A percentile compares a stretch with the other conserved stretches of the same genome.
phyloP scores from a whole-genome alignment of 2,888 invertebrate genomes.

The Beris morrisii region DNA sequence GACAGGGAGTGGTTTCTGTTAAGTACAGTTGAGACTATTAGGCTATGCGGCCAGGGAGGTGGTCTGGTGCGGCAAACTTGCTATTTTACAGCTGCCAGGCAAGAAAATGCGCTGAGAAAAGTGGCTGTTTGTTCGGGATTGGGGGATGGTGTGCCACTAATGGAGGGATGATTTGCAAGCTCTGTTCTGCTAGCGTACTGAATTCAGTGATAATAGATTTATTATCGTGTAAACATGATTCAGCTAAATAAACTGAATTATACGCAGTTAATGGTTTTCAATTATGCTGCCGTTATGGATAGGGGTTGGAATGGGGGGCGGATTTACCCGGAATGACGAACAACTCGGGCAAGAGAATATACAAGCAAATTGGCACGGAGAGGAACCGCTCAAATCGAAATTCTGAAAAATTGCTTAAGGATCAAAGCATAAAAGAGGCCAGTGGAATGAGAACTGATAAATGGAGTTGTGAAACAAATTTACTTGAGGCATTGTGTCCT shows the following conservation, averaged over 20 bases:
- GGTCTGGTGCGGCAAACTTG: neutral
- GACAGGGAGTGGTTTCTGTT: slow-evolving; percentile 27
- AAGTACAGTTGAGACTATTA: neutral
- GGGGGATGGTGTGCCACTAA: slow-evolving; percentile 10
- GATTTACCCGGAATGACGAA: no score
- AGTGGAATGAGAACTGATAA: no score
- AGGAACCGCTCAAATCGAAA: no score
- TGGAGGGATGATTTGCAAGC: neutral
- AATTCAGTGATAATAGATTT: slow-evolving; percentile 38
- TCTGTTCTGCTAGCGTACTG: slow-evolving; percentile 1
- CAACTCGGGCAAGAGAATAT: no score
- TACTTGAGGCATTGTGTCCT: no score
- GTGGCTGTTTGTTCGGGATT: slow-evolving; percentile 2
- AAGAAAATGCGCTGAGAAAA: slow-evolving; percentile 23
- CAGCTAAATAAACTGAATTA: slow-evolving; percentile 40
- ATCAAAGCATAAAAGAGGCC: no score
- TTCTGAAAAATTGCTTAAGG: no score
- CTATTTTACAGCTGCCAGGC: slow-evolving; percentile 6
- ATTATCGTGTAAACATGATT: slow-evolving; percentile 41
- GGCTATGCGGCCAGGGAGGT: neutral
- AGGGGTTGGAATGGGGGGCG: no score
- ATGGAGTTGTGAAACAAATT: no score
- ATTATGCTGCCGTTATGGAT: slow-evolving; percentile 24
- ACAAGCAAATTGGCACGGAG: no score
- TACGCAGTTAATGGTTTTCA: slow-evolving; percentile 40